phyloP scores from a whole-genome alignment of 2,113 vertebrate genomes.

The Aegypius monachus region DNA sequence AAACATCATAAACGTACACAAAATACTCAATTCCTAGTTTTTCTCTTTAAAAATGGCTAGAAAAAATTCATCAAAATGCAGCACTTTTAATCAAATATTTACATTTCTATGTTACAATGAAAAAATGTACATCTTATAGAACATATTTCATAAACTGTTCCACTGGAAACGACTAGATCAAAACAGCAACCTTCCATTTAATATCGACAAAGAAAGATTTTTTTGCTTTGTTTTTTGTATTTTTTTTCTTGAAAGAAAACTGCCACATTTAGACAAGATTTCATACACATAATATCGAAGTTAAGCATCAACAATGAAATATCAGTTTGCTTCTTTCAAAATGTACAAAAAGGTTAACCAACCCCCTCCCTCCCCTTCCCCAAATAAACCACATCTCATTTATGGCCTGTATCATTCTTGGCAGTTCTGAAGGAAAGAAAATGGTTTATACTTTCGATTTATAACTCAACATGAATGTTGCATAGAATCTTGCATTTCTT shows the following conservation, averaged over 20 bases:
- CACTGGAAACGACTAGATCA: slow-evolving; percentile 77
- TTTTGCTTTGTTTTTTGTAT: slow-evolving; percentile 45
- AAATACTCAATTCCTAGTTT: slow-evolving; percentile 92
- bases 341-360: slow-evolving; percentile 66
- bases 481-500: slow-evolving; percentile 85
- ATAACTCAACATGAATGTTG: slow-evolving; percentile 81
- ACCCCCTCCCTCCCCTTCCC: slow-evolving; percentile 43
- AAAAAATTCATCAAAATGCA: slow-evolving; percentile 94
- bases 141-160: slow-evolving; percentile 82
- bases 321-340: slow-evolving; percentile 62
- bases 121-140: slow-evolving; percentile 90
- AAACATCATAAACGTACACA: slow-evolving; percentile 88
- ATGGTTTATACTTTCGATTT: slow-evolving; percentile 74
- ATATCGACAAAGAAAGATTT: slow-evolving; percentile 62
- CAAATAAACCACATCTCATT: slow-evolving; percentile 70
- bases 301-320: slow-evolving; percentile 75
- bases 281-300: slow-evolving; percentile 74
- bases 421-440: slow-evolving; percentile 74
- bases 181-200: slow-evolving; percentile 76
- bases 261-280: slow-evolving; percentile 63
- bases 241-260: slow-evolving; percentile 68
- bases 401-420: slow-evolving; percentile 75
- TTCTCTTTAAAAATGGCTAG: slow-evolving; percentile 94
- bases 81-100: slow-evolving; percentile 91
- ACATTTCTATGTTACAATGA: slow-evolving; percentile 93